These are phyloP conservation scores for Spodoptera exigua DNA, from an alignment of 2,888 invertebrate species.

Conservation along the genomic window DNA sequence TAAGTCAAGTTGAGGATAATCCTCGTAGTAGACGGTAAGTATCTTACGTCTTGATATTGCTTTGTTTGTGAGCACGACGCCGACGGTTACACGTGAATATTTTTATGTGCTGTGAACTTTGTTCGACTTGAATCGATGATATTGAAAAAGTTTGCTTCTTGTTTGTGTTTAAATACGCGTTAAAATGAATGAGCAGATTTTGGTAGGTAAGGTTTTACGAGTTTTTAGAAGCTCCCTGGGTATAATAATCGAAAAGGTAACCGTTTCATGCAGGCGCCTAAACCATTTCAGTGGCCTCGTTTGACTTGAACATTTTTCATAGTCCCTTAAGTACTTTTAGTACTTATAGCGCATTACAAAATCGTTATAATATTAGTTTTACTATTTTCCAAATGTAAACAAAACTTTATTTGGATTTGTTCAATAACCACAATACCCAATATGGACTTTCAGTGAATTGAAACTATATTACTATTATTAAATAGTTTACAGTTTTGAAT, in stretches of 20 bases:
- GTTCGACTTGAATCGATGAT: conserved; percentile 47
- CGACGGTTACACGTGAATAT: conserved; percentile 48
- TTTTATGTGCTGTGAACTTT: conserved; percentile 52
- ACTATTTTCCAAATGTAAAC: conserved; percentile 13
- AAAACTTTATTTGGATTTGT: conserved; percentile 15
- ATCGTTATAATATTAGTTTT: conserved; percentile 14
- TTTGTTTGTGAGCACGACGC: conserved; percentile 64
- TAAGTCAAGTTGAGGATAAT: conserved; percentile 80
- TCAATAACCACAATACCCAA: conserved; percentile 2
- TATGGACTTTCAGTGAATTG: too few species aligned
- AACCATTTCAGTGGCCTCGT: conserved; percentile 21
- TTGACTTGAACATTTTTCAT: conserved; percentile 24
- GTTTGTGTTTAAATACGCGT: conserved; percentile 41
- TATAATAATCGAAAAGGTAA: conserved; percentile 22
- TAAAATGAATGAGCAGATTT: conserved; percentile 27
- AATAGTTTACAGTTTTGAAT: not conserved
- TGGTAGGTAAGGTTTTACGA: conserved; percentile 10
- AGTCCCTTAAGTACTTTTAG: conserved; percentile 2
- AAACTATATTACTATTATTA: conserved; percentile 3
- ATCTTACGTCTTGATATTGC: conserved; percentile 74
- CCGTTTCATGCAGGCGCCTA: conserved; percentile 1
- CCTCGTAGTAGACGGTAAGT: conserved; percentile 73
- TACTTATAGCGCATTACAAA: conserved; percentile 9
- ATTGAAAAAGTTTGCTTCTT: conserved; percentile 50
- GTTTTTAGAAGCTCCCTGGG: conserved; percentile 14